A percentile compares a stretch with the other conserved stretches of the same genome.
Evolutionary conservation across 2,113 vertebrate genomes (phyloP).

Genomic region (Rhinolophus ferrumequinum): DNA sequence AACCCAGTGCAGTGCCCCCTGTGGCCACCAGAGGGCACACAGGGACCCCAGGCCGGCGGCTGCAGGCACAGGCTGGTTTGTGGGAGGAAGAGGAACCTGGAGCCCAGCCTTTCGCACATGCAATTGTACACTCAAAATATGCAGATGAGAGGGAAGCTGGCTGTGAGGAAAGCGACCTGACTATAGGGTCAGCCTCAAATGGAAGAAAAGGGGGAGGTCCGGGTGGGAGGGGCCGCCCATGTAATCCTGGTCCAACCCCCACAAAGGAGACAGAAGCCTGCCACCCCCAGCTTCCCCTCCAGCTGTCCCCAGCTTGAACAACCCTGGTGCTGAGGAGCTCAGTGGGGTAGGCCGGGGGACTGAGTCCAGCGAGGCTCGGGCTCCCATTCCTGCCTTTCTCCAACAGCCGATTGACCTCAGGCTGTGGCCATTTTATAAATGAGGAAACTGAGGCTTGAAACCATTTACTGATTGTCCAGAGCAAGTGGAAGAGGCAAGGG

Average conservation of each 20-base stretch:
- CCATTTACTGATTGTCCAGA: background rate
- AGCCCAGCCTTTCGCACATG: background rate
- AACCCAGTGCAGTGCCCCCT: background rate
- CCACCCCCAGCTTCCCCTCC: background rate
- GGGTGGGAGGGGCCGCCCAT: background rate
- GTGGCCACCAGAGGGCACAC: conserved; percentile 46
- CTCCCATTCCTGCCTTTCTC: background rate
- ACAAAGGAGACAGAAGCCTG: background rate
- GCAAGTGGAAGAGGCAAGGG: background rate
- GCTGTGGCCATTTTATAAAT: background rate
- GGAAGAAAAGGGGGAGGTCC: background rate
- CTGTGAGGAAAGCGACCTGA: background rate
- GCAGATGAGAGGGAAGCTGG: background rate
- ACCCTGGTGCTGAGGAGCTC: background rate
- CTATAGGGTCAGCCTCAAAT: background rate
- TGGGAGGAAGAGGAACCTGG: background rate
- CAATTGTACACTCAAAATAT: background rate
- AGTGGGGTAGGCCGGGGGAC: background rate
- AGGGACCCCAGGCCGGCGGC: too few species aligned
- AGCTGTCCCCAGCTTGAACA: background rate
- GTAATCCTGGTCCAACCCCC: background rate
- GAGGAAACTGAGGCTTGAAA: background rate
- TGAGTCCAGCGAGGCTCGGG: background rate
- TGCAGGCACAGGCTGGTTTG: background rate
- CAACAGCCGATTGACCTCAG: background rate